Evolutionary conservation across 2,888 invertebrate genomes (phyloP).

Genomic region (Trissolcus brochymenae): DNA sequence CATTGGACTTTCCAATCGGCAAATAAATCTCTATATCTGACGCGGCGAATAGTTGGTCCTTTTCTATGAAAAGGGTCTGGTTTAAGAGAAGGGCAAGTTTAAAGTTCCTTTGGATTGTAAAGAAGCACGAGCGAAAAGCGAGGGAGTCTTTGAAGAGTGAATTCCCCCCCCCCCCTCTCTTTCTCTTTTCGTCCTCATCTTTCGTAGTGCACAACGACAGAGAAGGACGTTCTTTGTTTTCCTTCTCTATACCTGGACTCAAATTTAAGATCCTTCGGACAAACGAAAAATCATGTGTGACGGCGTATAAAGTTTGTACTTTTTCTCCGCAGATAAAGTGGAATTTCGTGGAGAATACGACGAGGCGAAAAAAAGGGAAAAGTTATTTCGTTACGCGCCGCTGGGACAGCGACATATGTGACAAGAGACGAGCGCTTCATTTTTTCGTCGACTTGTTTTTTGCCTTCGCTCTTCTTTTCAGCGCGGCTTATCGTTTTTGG

Average conservation of each 20-base stretch:
- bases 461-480: constrained; percentile 28
- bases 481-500: constrained; percentile 50
- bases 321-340: constrained; percentile 51
- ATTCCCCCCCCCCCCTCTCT: constrained; percentile 2
- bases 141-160: constrained; percentile 36
- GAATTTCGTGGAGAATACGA: constrained; percentile 28
- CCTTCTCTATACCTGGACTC: constrained; percentile 47
- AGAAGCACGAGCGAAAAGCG: constrained; percentile 54
- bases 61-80: constrained; percentile 59
- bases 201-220: constrained; percentile 3
- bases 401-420: constrained; percentile 38
- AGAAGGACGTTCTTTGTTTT: constrained; percentile 16
- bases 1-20: constrained; percentile 62
- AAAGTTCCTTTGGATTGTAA: constrained; percentile 38
- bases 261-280: constrained; percentile 25
- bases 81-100: constrained; percentile 48
- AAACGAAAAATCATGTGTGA: constrained; percentile 57
- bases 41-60: constrained; percentile 67
- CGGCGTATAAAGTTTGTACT: constrained; percentile 44
- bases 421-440: constrained; percentile 17
- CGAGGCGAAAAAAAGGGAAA: constrained; percentile 31
- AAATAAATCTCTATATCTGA: constrained; percentile 75
- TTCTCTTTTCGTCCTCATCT: constrained; percentile 14
- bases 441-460: constrained; percentile 44
- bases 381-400: constrained; percentile 47